phyloP scores from a whole-genome alignment of 92 coral and sea anemone species.

The Porites rus region DNA sequence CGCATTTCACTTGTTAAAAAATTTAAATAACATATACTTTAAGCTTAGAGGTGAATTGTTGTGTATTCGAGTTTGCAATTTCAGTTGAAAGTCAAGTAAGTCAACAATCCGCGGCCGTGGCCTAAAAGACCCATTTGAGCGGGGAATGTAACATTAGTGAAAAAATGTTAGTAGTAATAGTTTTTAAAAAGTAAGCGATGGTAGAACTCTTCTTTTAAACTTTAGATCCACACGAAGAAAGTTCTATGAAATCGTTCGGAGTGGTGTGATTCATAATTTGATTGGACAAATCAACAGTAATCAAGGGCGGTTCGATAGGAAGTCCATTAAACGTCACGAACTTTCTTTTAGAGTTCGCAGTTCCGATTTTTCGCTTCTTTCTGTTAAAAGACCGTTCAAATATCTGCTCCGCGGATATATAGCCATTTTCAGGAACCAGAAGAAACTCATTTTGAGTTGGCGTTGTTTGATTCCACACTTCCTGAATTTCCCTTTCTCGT shows the following conservation, averaged over 20 bases:
- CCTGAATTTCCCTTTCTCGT: not conserved
- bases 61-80: no score
- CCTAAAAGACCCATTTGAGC: no score
- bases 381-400: not conserved
- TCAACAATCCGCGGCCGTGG: no score
- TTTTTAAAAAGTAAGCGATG: not conserved
- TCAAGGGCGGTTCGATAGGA: constrained; percentile 64
- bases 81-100: no score
- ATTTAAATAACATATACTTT: no score
- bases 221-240: not conserved
- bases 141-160: no score
- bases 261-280: constrained; percentile 38
- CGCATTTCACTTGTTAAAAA: no score
- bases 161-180: not conserved
- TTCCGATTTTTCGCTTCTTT: not conserved
- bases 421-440: not conserved
- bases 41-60: no score
- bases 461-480: not conserved
- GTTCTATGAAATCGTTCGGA: not conserved
- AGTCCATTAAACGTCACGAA: constrained; percentile 42
- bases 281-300: constrained; percentile 49
- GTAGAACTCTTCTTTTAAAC: not conserved
- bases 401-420: not conserved
- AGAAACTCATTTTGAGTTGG: not conserved
- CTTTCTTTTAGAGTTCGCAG: not conserved